These are phyloP conservation scores for Zaprionus gabonicus DNA, from an alignment of 1,140 invertebrate genomes.

Conservation along the genomic window DNA sequence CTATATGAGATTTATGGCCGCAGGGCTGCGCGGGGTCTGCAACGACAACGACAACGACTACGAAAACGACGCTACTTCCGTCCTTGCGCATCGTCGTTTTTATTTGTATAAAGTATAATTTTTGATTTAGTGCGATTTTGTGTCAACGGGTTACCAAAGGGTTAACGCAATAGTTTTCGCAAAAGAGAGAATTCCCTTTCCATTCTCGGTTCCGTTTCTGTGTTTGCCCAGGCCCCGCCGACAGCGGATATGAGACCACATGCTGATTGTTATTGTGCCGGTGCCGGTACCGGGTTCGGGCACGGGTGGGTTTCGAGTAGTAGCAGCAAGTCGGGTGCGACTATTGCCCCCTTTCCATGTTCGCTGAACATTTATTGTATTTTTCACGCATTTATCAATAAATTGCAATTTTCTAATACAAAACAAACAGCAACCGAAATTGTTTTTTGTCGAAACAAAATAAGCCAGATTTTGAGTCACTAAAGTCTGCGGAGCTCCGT, in stretches of 20 bases:
- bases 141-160: constrained; percentile 65
- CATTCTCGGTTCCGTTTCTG: constrained; percentile 7
- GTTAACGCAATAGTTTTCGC: constrained; percentile 74
- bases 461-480: neutral
- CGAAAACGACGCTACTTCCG: constrained; percentile 43
- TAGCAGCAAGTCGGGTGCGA: neutral
- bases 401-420: constrained; percentile 13
- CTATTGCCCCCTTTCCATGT: constrained; percentile 15
- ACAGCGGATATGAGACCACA: constrained; percentile 76
- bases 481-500: no score
- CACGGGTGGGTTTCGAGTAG: constrained; percentile 18
- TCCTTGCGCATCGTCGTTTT: constrained; percentile 32
- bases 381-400: constrained; percentile 24
- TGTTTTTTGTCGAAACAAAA: neutral
- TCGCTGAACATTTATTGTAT: constrained; percentile 21
- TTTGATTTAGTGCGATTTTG: constrained; percentile 82
- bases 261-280: constrained; percentile 73
- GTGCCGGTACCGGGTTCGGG: constrained; percentile 8
- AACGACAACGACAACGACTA: neutral
- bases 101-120: constrained; percentile 81
- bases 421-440: constrained; percentile 7
- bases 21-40: constrained; percentile 48
- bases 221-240: constrained; percentile 57
- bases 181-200: constrained; percentile 62
- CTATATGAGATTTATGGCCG: constrained; percentile 83